Evolutionary conservation across 2,888 invertebrate genomes (phyloP), one percentile per base, ranked within the genome.

Genomic region (Yponomeuta sedellus): DNA sequence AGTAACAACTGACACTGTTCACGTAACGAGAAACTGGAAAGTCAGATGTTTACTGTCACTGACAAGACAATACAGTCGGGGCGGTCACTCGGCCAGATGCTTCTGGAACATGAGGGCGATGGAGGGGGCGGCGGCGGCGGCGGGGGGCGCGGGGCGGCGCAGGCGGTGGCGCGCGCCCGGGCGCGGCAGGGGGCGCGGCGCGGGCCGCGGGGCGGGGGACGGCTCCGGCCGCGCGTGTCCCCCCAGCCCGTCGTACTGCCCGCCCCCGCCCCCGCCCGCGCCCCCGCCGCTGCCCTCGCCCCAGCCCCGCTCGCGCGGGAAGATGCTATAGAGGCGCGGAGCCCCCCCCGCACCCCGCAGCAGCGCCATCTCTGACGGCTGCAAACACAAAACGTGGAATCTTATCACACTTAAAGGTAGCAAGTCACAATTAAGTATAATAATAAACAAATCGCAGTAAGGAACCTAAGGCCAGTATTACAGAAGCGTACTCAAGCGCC

Each of bases 241-340:
- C 12, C 88, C 88, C 34, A 86, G 71, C 20, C 86, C 88, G 72
- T 87, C 77, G 68, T 83, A 88, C 10, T 66, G n/a, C 22, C 11
- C 25, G 66, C 58, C 20, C 16, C 64, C 25, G 57, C 11, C 39
- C 20, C 44, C 8, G 66, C 67, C 68, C 16, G 69, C 69, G 44
- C 39, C n/a, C 20, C 11, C 25, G 66, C 58, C 20, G 11, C 65
- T 22, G 58, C 11, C 39, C 19, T 39, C 8, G 66, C 67, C 69
- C 16, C 69, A 69, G 44, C 72, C 69, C 19, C 58, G 58, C 20
- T 19, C 34, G 34, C 34, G 34, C 34, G 34, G 34, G 58, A 19
- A 58, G 10, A 19, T 58, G 20, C 58, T 58, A 5, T 52, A 16
- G 12, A 8, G 6, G 44, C 16, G 44, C 58, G n/a, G 20, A 2